Percentiles rank a stretch among this genome's conserved stretches.
These are phyloP conservation scores for Leptonema lineaticorne DNA, from an alignment of 1,140 invertebrate species.

Conservation along the genomic window DNA sequence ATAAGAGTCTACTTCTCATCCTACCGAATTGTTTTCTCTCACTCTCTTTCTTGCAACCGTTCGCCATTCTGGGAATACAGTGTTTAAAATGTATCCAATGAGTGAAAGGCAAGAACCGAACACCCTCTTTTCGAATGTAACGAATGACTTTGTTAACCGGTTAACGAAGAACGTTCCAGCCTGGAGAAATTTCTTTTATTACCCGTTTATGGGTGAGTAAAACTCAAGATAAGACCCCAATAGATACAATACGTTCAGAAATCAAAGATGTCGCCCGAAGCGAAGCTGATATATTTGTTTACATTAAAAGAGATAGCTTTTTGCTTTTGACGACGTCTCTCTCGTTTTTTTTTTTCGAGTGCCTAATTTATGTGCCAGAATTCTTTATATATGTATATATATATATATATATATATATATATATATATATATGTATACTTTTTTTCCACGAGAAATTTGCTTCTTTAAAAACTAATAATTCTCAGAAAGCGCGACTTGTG, in stretches of 20 bases:
- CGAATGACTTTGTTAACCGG: conserved; percentile 4
- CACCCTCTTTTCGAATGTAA: neutral
- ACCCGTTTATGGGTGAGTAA: neutral
- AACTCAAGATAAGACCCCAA: neutral
- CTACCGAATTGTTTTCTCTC: neutral
- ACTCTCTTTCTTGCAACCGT: too few species aligned
- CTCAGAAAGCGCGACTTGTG: conserved; percentile 5
- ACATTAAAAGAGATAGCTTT: conserved; percentile 5
- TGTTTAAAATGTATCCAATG: too few species aligned
- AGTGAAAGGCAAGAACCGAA: neutral
- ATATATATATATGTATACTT: too few species aligned
- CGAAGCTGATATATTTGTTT: conserved; percentile 11
- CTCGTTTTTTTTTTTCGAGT: neutral
- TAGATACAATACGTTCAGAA: neutral
- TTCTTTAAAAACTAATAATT: conserved; percentile 30
- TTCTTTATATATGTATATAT: too few species aligned
- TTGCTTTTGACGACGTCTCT: neutral
- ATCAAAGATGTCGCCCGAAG: neutral
- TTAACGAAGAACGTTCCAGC: neutral
- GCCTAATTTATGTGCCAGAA: conserved; percentile 28
- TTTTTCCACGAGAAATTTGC: conserved; percentile 22
- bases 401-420: too few species aligned
- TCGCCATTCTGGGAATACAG: too few species aligned
- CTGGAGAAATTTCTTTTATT: neutral
- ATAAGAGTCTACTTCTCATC: neutral